phyloP scores from a whole-genome alignment of 2,797 vertebrate genomes.

The Diplodus puntazzo region DNA sequence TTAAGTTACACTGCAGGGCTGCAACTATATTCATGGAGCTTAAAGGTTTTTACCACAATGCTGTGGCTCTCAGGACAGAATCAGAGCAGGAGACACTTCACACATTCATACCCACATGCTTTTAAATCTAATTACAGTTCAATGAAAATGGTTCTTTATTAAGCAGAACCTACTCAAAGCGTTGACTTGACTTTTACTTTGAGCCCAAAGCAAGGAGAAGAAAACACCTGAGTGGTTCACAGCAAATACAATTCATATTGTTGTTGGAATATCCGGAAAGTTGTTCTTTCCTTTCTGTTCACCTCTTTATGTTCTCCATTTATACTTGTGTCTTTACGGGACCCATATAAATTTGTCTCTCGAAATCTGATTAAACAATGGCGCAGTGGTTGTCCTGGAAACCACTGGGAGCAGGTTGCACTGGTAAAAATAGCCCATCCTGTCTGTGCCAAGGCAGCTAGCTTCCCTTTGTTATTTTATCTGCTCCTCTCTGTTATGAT shows the following conservation, averaged over 20 bases:
- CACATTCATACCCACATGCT: neutral
- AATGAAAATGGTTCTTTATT: neutral
- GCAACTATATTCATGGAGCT: neutral
- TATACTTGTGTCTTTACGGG: neutral
- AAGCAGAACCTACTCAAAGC: neutral
- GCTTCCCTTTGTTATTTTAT: slow-evolving; percentile 40
- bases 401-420: slow-evolving; percentile 50
- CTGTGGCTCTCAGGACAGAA: neutral
- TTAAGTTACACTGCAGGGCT: slow-evolving; percentile 3
- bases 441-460: slow-evolving; percentile 17
- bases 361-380: slow-evolving; percentile 58
- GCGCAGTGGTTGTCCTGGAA: slow-evolving; percentile 65
- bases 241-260: neutral
- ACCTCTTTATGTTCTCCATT: neutral
- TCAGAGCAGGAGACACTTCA: neutral
- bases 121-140: neutral
- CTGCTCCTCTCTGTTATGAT: slow-evolving; percentile 27
- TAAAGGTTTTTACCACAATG: neutral
- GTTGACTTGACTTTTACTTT: no score
- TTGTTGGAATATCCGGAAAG: neutral
- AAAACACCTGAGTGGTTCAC: neutral
- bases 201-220: neutral
- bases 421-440: slow-evolving; percentile 63
- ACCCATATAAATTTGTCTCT: slow-evolving; percentile 4
- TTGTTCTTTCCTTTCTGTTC: neutral